Base-by-base conservation (phyloP, 1,140 invertebrate species). In the Plutomurus gul region DNA sequence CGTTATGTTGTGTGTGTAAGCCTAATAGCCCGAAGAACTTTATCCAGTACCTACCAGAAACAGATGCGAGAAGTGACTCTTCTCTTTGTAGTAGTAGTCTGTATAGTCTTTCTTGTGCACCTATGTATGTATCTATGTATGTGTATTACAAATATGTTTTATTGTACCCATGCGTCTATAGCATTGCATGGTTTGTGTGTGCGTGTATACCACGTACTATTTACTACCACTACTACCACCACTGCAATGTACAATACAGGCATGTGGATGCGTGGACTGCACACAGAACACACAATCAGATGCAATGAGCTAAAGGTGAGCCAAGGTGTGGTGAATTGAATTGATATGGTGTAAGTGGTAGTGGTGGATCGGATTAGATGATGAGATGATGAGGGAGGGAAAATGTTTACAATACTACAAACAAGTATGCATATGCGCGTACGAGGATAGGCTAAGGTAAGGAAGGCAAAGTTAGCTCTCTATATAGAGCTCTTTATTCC, bases 361-460 rank as follows among this genome's bases (percentile, higher is more conserved):
- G 27, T 65, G 56, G 56, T 65, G 56, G 56, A 16, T 65, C 25
- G 56, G 56, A 33, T 65, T 65, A 65, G 56, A 65, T 65, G 56
- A 65, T n/a, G 51, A 65, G 56, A 65, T 65, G 56, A 65, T n/a
- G 51, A 56, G 51, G 56, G 56, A 65, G 56, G 56, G 56, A 65
- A 65, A 33, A 65, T 27, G 18, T 49, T 49, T 49, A 47, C 20
- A 25, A 56, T 7, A 56, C 11, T 27, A 22, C 25, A 43, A 13
- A 43, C n/a, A 13, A 13, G 39, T 43, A 43, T 43, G 11, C 11
- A 3, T 3, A 2, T n/a, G 11, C n/a, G n/a, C 39, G 39, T 13
- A 65, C 36, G 30, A 65, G 56, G 56, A 65, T 27, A 65, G 51
- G 6, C 18, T 27, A n/a, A 60, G 27, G 25, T n/a, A 30, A 65